phyloP scores from a whole-genome alignment of 1,140 invertebrate genomes.

The Aphaenogaster floridana region DNA sequence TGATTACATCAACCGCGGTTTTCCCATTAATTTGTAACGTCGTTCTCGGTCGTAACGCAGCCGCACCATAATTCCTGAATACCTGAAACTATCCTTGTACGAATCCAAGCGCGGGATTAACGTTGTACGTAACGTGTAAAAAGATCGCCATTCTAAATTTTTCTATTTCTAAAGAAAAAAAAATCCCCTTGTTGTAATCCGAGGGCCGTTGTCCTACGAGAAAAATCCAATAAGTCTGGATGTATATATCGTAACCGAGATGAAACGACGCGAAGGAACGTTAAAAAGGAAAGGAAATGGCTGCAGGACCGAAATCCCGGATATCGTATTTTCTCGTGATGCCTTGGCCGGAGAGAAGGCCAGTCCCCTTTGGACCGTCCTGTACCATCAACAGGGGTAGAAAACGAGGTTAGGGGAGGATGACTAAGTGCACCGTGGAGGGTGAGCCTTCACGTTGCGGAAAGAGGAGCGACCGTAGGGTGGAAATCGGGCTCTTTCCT shows the following conservation, averaged over 20 bases:
- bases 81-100: not conserved
- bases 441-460: constrained; percentile 49
- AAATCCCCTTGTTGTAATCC: constrained; percentile 40
- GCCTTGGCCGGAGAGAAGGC: constrained; percentile 39
- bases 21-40: constrained; percentile 40
- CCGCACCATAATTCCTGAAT: constrained; percentile 36
- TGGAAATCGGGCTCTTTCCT: constrained; percentile 57
- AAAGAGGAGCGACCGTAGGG: constrained; percentile 21
- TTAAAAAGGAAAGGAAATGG: constrained; percentile 47
- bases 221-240: constrained; percentile 17
- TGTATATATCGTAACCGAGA: constrained; percentile 56
- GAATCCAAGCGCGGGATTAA: not conserved
- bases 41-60: constrained; percentile 5
- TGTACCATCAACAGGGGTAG: constrained; percentile 56
- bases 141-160: not conserved
- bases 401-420: constrained; percentile 75
- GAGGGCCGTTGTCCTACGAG: not conserved
- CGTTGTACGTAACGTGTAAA: not conserved
- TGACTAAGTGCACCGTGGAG: constrained; percentile 71
- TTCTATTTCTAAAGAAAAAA: not conserved
- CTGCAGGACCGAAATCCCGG: constrained; percentile 50
- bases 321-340: constrained; percentile 74
- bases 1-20: constrained; percentile 26
- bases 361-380: constrained; percentile 42
- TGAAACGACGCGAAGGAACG: constrained; percentile 65